A percentile compares a stretch with the other conserved stretches of the same genome.
These are phyloP conservation scores for Drosophila meridionalis DNA, from an alignment of 2,888 invertebrate genomes.

Conservation along the genomic window DNA sequence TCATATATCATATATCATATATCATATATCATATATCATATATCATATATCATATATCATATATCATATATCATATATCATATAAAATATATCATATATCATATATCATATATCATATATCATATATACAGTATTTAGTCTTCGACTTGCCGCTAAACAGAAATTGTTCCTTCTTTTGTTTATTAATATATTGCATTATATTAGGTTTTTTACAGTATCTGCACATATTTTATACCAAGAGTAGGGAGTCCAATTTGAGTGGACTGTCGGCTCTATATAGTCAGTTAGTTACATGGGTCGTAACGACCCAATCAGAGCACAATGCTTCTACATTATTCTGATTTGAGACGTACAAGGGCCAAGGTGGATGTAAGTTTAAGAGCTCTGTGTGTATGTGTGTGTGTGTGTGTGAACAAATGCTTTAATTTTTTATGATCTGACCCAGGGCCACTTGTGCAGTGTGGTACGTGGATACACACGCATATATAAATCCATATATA, in stretches of 20 bases:
- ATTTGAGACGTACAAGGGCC: slow-evolving; percentile 8
- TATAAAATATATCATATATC: background rate
- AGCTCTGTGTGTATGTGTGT: slow-evolving; percentile 28
- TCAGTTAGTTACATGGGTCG: background rate
- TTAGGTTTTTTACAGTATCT: slow-evolving; percentile 2
- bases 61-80: background rate
- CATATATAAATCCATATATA: slow-evolving; percentile 5
- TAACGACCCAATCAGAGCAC: slow-evolving; percentile 11
- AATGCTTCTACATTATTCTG: slow-evolving; percentile 11
- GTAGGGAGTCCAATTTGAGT: background rate
- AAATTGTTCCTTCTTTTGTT: background rate
- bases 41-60: background rate
- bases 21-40: too few species aligned
- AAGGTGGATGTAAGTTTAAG: slow-evolving; percentile 7
- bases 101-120: background rate
- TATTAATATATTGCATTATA: slow-evolving; percentile 1
- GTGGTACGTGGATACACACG: slow-evolving; percentile 6
- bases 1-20: background rate
- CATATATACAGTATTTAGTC: background rate
- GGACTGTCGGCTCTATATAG: background rate
- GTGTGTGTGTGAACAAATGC: slow-evolving; percentile 40
- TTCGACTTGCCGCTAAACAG: background rate
- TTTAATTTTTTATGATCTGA: slow-evolving; percentile 52
- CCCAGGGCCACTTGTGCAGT: slow-evolving; percentile 29
- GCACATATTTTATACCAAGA: background rate